Evolutionary conservation across 2,888 invertebrate species (phyloP), one percentile per base, ranked within the genome.

Genomic region (Acholoe squamosa): DNA sequence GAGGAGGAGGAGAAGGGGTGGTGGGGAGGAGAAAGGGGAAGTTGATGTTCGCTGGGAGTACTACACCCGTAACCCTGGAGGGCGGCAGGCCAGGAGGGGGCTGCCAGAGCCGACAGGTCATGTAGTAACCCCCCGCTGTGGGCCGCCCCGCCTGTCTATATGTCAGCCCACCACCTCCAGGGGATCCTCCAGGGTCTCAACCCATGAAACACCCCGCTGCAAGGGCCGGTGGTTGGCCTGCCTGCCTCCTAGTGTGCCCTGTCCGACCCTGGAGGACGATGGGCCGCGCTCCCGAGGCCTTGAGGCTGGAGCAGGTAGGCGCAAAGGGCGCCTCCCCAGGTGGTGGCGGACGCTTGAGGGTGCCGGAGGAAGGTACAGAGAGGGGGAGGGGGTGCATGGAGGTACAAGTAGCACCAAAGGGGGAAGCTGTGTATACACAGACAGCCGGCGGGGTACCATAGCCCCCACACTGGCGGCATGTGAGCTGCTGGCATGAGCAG

Each of bases 271-370:
- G 80, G 80, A 43, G 80, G 43, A 80, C 80, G 80, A 19, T 43
- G n/a, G 80, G 80, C 80, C 80, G 80, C 80, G 80, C 80, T 80
- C 80, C 80, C 80, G 43, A 43, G 80, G 33, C 80, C 80, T 19
- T 22, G 34, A 31, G 28, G 22, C 34, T 22, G 43, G 80, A 14
- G n/a, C 80, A 80, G 80, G 80, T 80, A 80, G 80, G 33, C 80
- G 80, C n/a, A 80, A 80, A 43, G 43, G 80, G 43, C 80, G 80
- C 34, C 43, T 43, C 43, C 80, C 34, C n/a, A 34, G 80, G 80
- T n/a, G 34, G 34, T 34, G 80, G 80, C n/a, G n/a, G n/a, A 19
- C 25, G 43, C 34, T 16, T 10, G 77, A 33, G 43, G 80, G 34
- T 7, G 43, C 34, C 1, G 43, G 34, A 76, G 28, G 28, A 25